Evolutionary conservation across 2,113 vertebrate genomes (phyloP), one percentile per base, ranked within the genome.

Genomic region (Hucho hucho): DNA sequence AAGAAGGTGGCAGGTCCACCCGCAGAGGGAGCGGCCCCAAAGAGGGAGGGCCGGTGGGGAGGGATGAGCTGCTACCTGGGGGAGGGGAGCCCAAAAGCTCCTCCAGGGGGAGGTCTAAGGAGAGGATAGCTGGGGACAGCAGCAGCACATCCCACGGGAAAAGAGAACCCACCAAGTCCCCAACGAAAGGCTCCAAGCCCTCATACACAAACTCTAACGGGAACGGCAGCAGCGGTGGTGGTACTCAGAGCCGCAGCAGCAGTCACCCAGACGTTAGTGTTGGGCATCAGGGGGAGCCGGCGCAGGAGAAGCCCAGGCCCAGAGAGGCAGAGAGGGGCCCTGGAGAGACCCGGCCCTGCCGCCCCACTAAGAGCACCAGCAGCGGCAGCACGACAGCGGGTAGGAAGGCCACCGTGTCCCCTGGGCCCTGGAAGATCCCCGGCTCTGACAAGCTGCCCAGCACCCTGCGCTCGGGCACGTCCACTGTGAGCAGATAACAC

Each of bases 371-470:
- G 90, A 93, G 72, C 84, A 83, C 83, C 82, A 90, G 79, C 89
- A 89, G 88, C 86, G 86, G 83, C 75, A 87, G 88, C 90, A 82
- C 83, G 78, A 76, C 87, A 67, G 82, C 92, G 16, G 91, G 92
- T 82, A 94, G 95, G 87, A 98, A 95, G 92, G 93, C 94, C 81
- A 95, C 95, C 0, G 94, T 98, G 79, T 97, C 96, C 68, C 98
- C 97, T 0, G 98, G 98, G 78, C 97, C 96, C 0, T 98, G 98
- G 98, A 98, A 96, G 91, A 97, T 99, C 87, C 98, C 98, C 0
- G 97, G 96, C 75, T 96, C 95, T 0, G 95, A 98, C 91, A 96
- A 96, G 93, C 94, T 99, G 87, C 95, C 97, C n/a, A 93, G 94
- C 72, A 89, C 92, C 37, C 93, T 97, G 86, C 95, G 95, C 79